phyloP scores from a whole-genome alignment of 2,113 vertebrate species.

The Thunnus thynnus region DNA sequence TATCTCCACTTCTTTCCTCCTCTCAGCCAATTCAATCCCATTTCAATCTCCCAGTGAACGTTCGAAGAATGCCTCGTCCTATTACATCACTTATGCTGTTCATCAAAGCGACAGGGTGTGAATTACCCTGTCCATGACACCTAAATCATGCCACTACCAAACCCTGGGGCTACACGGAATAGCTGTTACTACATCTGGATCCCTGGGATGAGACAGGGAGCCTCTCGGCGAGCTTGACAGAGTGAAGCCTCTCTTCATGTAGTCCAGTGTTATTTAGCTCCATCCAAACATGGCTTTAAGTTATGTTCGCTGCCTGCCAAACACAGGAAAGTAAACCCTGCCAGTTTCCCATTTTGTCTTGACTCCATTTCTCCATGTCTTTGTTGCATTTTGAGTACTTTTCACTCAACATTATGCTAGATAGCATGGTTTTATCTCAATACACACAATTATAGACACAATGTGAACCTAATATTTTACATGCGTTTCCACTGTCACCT shows the following conservation, averaged over 20 bases:
- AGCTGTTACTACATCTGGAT: slow-evolving; percentile 74
- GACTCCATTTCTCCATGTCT: background rate
- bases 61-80: slow-evolving; percentile 68
- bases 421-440: background rate
- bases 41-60: slow-evolving; percentile 75
- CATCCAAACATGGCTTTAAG: slow-evolving; percentile 42
- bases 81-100: slow-evolving; percentile 79
- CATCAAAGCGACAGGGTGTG: slow-evolving; percentile 79
- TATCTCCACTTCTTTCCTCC: slow-evolving; percentile 29
- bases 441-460: background rate
- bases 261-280: slow-evolving; percentile 45
- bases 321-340: slow-evolving; percentile 23
- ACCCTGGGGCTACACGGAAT: slow-evolving; percentile 65
- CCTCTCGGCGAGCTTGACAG: slow-evolving; percentile 29
- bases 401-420: background rate
- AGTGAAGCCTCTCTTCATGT: slow-evolving; percentile 33
- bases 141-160: slow-evolving; percentile 72
- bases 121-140: slow-evolving; percentile 78
- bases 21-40: slow-evolving; percentile 77
- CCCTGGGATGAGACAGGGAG: slow-evolving; percentile 48
- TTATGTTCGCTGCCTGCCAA: slow-evolving; percentile 38
- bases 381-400: background rate
- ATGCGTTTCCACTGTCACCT: background rate
- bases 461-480: background rate
- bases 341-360: slow-evolving; percentile 9